Percentiles rank a stretch among this genome's conserved stretches.
These are phyloP conservation scores for Campoplex capitator DNA, from an alignment of 2,888 invertebrate species.

Conservation along the genomic window DNA sequence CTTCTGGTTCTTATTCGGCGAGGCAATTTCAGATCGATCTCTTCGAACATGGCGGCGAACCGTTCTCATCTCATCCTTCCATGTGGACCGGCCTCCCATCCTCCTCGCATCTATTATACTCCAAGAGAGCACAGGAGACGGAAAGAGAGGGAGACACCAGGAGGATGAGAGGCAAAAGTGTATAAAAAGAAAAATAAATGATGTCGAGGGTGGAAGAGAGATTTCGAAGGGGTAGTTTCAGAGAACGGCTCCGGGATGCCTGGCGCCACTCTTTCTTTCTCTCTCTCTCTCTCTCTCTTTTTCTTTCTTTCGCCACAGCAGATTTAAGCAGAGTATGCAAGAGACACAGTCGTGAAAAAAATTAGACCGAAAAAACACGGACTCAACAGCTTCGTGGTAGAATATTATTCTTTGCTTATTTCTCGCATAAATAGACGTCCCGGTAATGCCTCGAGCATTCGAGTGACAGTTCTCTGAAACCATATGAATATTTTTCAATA, in stretches of 20 bases:
- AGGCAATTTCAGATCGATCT: conserved; percentile 73
- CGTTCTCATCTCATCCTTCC: conserved; percentile 43
- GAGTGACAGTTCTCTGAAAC: neutral
- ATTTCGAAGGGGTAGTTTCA: conserved; percentile 51
- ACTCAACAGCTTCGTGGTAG: conserved; percentile 3
- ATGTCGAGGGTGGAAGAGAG: conserved; percentile 23
- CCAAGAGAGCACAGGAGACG: neutral
- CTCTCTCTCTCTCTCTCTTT: neutral
- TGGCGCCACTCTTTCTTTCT: conserved; percentile 60
- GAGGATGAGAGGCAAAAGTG: conserved; percentile 34
- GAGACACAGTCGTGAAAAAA: conserved; percentile 7
- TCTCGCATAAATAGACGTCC: neutral
- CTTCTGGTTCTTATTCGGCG: conserved; percentile 72
- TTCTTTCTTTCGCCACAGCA: conserved; percentile 3
- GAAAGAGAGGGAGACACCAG: neutral
- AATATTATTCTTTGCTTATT: conserved; percentile 5
- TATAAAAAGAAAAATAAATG: conserved; percentile 60
- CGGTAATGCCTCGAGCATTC: neutral
- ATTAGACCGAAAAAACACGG: neutral
- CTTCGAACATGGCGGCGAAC: conserved; percentile 54
- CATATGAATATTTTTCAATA: neutral
- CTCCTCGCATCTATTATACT: conserved; percentile 47
- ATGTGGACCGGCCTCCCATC: conserved; percentile 27
- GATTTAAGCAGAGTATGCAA: conserved; percentile 30
- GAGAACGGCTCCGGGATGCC: conserved; percentile 64